phyloP scores from a whole-genome alignment of 1,140 invertebrate species.

The Meteorus sp. region DNA sequence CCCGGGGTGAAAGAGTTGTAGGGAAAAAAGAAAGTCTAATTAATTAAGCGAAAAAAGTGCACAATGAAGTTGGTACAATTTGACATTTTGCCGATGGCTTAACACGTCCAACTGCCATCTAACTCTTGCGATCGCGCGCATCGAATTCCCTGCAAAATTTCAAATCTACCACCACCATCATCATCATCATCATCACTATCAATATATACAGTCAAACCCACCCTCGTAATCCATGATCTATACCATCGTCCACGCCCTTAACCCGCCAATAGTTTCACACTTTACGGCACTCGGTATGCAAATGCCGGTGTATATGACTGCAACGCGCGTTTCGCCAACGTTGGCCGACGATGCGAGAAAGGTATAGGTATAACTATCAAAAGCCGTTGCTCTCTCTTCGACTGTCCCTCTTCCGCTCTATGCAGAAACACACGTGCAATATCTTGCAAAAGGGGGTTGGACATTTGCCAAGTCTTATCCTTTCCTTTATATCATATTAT shows the following conservation, averaged over 20 bases:
- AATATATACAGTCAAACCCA: too few species aligned
- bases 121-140: conserved; percentile 3
- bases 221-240: conserved; percentile 28
- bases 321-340: conserved; percentile 1
- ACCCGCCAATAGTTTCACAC: conserved; percentile 33
- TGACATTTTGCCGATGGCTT: conserved; percentile 13
- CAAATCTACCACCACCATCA: too few species aligned
- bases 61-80: background rate
- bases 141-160: too few species aligned
- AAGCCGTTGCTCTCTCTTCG: too few species aligned
- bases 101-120: too few species aligned
- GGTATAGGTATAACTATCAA: background rate
- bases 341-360: background rate
- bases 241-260: too few species aligned
- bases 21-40: background rate
- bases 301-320: conserved; percentile 26
- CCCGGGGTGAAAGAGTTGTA: too few species aligned
- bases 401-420: too few species aligned
- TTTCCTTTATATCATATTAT: conserved; percentile 6
- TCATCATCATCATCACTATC: too few species aligned
- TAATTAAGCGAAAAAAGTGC: background rate
- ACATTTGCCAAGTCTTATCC: conserved; percentile 26
- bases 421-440: conserved; percentile 31
- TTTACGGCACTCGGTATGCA: conserved; percentile 31
- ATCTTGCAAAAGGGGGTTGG: conserved; percentile 24